Percentiles rank a stretch among this genome's conserved stretches.
Evolutionary conservation across 1,140 invertebrate genomes (phyloP).

Genomic region (Cotesia glomerata): DNA sequence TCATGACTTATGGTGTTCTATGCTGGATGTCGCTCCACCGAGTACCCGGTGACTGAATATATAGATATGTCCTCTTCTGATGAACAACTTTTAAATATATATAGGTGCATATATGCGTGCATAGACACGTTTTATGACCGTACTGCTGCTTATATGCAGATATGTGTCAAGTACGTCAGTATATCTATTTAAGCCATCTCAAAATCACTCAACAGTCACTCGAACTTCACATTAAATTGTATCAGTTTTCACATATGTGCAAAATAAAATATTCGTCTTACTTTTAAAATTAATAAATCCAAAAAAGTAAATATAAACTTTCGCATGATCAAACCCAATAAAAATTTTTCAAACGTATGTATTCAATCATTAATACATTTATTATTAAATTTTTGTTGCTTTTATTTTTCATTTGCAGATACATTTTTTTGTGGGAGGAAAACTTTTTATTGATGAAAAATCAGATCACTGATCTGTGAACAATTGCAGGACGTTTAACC

Average conservation of each 20-base stretch:
- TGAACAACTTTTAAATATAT: background rate
- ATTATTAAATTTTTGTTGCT: too few relatives aligned
- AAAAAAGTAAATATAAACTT: too few relatives aligned
- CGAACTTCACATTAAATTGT: slow-evolving; percentile 53
- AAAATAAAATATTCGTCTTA: background rate
- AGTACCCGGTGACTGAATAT: slow-evolving; percentile 24
- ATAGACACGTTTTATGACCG: background rate
- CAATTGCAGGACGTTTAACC: too few relatives aligned
- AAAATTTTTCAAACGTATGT: too few relatives aligned
- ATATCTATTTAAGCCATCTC: slow-evolving; percentile 1
- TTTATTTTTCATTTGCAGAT: too few relatives aligned
- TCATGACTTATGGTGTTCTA: slow-evolving; percentile 53
- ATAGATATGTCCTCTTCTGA: slow-evolving; percentile 12
- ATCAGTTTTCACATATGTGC: background rate
- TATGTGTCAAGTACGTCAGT: background rate
- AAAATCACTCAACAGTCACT: slow-evolving; percentile 55
- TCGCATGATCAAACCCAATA: too few relatives aligned
- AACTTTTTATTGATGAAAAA: too few relatives aligned
- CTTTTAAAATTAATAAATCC: too few relatives aligned
- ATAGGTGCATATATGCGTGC: background rate
- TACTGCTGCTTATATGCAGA: background rate
- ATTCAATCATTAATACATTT: too few relatives aligned
- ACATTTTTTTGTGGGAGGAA: too few relatives aligned
- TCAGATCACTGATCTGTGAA: too few relatives aligned
- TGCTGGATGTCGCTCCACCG: slow-evolving; percentile 34